These are phyloP conservation scores for Teleiodes luculella DNA, from an alignment of 2,888 invertebrate species.

Conservation along the genomic window DNA sequence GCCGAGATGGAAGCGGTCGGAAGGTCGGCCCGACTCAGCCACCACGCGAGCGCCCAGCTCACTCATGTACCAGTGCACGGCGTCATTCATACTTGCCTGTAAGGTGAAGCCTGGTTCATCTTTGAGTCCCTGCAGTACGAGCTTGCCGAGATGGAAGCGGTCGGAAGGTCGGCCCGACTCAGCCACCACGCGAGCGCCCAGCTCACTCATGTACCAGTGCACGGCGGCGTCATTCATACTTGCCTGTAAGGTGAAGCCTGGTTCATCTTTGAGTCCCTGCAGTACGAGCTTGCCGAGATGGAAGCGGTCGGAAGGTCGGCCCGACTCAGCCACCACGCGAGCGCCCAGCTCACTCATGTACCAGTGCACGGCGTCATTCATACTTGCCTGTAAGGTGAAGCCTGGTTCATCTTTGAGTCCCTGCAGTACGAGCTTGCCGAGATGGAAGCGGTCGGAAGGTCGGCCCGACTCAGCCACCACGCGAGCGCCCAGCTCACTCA, in stretches of 20 bases:
- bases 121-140: constrained; percentile 45
- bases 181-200: constrained; percentile 40
- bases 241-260: too few species aligned
- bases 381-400: too few species aligned
- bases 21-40: constrained; percentile 44
- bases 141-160: constrained; percentile 51
- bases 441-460: constrained; percentile 47
- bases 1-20: constrained; percentile 50
- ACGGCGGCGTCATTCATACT: constrained; percentile 32
- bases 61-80: constrained; percentile 38
- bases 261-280: constrained; percentile 45
- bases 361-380: constrained; percentile 40
- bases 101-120: too few species aligned
- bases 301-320: constrained; percentile 45
- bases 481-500: constrained; percentile 24
- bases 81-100: constrained; percentile 27
- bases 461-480: constrained; percentile 46
- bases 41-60: constrained; percentile 35
- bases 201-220: constrained; percentile 32
- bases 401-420: constrained; percentile 46
- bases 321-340: constrained; percentile 42
- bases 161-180: constrained; percentile 47
- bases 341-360: constrained; percentile 26
- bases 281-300: constrained; percentile 56
- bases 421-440: constrained; percentile 53